A percentile compares a stretch with the other conserved stretches of the same genome.
These are phyloP conservation scores for Pangasius mekongensis DNA, from an alignment of 2,797 vertebrate genomes.

Conservation along the genomic window DNA sequence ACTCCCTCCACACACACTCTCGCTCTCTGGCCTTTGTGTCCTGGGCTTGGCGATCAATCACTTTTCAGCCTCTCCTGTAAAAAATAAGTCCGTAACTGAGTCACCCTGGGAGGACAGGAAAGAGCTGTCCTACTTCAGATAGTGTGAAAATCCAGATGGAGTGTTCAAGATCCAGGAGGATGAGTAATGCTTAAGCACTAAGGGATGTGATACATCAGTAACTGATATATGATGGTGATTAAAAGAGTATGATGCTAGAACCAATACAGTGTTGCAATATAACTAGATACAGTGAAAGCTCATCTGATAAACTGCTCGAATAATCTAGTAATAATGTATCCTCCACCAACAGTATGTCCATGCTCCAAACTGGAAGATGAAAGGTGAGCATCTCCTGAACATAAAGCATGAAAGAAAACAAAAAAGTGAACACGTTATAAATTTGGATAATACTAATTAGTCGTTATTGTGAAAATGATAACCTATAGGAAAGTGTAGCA, in stretches of 20 bases:
- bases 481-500: not conserved
- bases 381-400: not conserved
- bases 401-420: not conserved
- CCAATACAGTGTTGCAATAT: not conserved
- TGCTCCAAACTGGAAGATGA: not conserved
- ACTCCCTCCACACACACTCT: conserved; percentile 12
- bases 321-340: not conserved
- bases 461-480: not conserved
- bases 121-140: conserved; percentile 16
- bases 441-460: not conserved
- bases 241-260: not conserved
- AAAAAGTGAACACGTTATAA: not conserved
- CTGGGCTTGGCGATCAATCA: conserved; percentile 36
- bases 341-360: not conserved
- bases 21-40: conserved; percentile 39
- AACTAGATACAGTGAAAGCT: not conserved
- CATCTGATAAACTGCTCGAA: not conserved
- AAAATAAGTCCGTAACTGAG: conserved; percentile 47
- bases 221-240: not conserved
- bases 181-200: conserved; percentile 10
- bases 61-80: conserved; percentile 45
- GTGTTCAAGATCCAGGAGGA: not conserved
- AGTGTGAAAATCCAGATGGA: conserved; percentile 36
- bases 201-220: not conserved
- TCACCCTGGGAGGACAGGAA: conserved; percentile 38